Base-by-base conservation (phyloP, 1,140 invertebrate genomes). In the Onthophagus taurus region DNA sequence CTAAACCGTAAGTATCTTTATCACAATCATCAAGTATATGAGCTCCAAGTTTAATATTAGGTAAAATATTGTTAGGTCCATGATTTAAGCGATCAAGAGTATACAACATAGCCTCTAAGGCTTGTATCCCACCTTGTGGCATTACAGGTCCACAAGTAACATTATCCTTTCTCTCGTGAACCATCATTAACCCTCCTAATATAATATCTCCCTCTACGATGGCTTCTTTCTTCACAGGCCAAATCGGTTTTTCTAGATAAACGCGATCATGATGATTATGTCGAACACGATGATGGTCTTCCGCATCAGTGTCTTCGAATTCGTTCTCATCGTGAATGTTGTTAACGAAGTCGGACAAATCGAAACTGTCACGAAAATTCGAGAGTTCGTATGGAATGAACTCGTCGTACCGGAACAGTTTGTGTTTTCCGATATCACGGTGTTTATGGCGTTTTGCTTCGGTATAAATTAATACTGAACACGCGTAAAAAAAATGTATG, bases 21-120 rank as follows among this genome's bases (percentile, higher is more conserved):
- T 96, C 92, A 66, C 93, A 97, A 63, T 97, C 93, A 59, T 96
- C 91, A 37, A 95, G 72, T 17, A 94, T 83, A 58, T 93, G 83
- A 2, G 88, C 87, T 5, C 91, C 91, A 6, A 95, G 67, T 24
- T 72, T 83, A 13, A 92, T 76, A 19, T 88, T 87, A 0, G 85
- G 83, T 20, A 88, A 66, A 14, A 88, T 64, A 26, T 74, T 66
- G 33, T 72, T 63, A 7, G 61, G 60, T 18, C 72, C 69, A 11
- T 74, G 63, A 65, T 95, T 95, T 11, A 94, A 74, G 42, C 76
- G 72, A 63, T 95, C 89, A 50, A 96, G 58, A 0, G 91, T 94
- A 60, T 85, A 95, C 4, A 96, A 68, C 90, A 95, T 95, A 0
- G 83, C 83, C 61, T 96, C 91, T 39, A 94, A 61, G 0, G 91